A percentile compares a stretch with the other conserved stretches of the same genome.
Evolutionary conservation across 2,797 vertebrate species (phyloP).

Genomic region (Morelia viridis): DNA sequence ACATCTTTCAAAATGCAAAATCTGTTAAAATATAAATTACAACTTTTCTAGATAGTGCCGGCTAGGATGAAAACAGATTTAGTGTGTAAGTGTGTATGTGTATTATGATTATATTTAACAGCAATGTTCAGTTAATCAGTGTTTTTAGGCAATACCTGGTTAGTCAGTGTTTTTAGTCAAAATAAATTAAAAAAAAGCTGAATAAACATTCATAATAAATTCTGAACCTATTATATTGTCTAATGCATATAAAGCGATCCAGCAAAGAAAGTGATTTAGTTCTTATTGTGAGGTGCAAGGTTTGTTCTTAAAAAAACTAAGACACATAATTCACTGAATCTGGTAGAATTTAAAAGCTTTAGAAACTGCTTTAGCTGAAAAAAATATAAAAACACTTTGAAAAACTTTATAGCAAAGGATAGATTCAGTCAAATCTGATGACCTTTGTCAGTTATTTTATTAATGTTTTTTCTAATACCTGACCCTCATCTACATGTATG

Average conservation of each 20-base stretch:
- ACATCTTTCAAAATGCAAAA: not conserved
- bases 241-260: not conserved
- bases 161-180: not conserved
- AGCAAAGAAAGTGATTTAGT: not conserved
- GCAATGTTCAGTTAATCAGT: not conserved
- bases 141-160: not conserved
- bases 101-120: not conserved
- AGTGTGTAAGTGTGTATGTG: not conserved
- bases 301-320: not conserved
- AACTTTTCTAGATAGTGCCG: not conserved
- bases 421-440: not conserved
- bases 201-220: not conserved
- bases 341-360: not conserved
- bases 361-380: not conserved
- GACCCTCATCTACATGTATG: not conserved
- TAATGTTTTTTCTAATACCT: not conserved
- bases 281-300: not conserved
- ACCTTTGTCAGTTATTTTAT: not conserved
- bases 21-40: not conserved
- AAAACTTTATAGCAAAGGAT: not conserved
- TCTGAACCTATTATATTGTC: not conserved
- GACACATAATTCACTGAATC: not conserved
- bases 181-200: not conserved
- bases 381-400: not conserved
- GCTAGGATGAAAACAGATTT: not conserved